phyloP scores from a whole-genome alignment of 1,140 invertebrate species.

The Acromyrmex charruanus region DNA sequence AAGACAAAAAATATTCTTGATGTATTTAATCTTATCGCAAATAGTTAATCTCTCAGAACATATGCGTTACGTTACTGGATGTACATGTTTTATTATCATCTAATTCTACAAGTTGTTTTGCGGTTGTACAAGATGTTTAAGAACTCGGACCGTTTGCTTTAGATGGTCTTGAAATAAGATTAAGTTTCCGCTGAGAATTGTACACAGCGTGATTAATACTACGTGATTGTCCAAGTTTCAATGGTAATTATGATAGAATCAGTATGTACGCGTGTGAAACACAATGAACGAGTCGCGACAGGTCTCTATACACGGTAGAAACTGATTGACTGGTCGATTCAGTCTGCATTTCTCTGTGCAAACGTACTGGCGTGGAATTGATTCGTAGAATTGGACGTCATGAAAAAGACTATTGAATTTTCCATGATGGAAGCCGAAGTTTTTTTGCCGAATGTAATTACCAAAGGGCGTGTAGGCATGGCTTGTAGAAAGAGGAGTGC shows the following conservation, averaged over 20 bases:
- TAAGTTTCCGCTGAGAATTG: not conserved
- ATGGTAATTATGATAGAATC: conserved; percentile 19
- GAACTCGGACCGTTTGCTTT: not conserved
- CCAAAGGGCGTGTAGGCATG: not conserved
- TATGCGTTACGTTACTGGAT: not conserved
- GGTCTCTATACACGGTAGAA: conserved; percentile 13
- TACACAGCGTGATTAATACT: conserved; percentile 13
- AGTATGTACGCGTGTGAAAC: not conserved
- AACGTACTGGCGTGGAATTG: conserved; percentile 5
- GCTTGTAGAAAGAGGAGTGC: not conserved
- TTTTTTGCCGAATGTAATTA: conserved; percentile 51
- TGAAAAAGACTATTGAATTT: conserved; percentile 49
- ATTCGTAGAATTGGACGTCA: conserved; percentile 51
- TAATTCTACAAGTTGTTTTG: not conserved
- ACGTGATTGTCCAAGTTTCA: conserved; percentile 3
- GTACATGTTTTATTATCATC: not conserved
- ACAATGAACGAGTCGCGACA: not conserved
- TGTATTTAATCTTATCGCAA: not conserved
- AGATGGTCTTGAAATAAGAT: not conserved
- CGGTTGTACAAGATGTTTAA: not conserved
- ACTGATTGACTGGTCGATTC: conserved; percentile 34
- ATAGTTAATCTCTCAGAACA: not conserved
- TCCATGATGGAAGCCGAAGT: not conserved
- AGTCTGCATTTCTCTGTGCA: not conserved
- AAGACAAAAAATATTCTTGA: too few relatives aligned